phyloP scores from a whole-genome alignment of 2,113 vertebrate genomes.

The Megaptera novaeangliae region DNA sequence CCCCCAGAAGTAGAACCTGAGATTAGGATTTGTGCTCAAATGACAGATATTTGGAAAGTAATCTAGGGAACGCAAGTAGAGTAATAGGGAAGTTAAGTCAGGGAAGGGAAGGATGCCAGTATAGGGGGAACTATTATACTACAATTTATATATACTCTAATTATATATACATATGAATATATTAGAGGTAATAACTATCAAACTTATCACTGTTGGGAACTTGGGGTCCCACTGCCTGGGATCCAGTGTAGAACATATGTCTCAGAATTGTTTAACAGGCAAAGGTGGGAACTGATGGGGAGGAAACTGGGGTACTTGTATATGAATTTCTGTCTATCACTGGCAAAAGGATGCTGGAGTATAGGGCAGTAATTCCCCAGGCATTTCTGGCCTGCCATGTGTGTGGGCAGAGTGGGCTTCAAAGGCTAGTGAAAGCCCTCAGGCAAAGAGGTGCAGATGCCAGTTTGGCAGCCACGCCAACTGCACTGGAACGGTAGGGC shows the following conservation, averaged over 20 bases:
- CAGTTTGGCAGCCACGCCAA: too few relatives aligned
- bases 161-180: neutral
- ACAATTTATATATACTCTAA: neutral
- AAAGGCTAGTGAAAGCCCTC: neutral
- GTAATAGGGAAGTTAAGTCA: neutral
- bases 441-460: neutral
- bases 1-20: neutral
- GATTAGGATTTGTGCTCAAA: neutral
- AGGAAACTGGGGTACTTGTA: neutral
- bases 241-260: neutral
- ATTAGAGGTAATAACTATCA: neutral
- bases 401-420: neutral
- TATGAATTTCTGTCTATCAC: neutral
- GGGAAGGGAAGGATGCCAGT: neutral
- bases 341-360: neutral
- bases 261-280: constrained; percentile 2
- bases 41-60: neutral
- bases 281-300: neutral
- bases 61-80: neutral
- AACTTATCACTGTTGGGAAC: neutral
- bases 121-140: neutral
- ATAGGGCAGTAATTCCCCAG: neutral
- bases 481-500: neutral
- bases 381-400: neutral
- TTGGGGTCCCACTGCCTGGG: neutral